Percentiles rank a stretch among this genome's conserved stretches.
These are phyloP conservation scores for Aspidiotus destructor DNA, from an alignment of 2,888 invertebrate species.

Conservation along the genomic window DNA sequence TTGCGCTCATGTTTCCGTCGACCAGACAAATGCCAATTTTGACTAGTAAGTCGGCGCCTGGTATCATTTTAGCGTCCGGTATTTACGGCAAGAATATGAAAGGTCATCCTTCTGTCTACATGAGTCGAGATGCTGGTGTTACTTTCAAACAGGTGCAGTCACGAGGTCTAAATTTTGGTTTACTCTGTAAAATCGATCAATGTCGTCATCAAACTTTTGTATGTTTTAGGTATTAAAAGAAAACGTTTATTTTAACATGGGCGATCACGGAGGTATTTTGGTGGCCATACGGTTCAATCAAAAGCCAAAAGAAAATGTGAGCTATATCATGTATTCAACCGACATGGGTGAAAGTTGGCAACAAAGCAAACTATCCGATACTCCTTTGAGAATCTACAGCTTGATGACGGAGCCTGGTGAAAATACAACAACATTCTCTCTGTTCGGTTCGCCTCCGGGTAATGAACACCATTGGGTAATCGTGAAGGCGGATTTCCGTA, in stretches of 20 bases:
- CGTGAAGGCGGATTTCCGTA: slow-evolving; percentile 55
- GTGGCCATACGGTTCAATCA: slow-evolving; percentile 77
- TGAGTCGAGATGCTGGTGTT: slow-evolving; percentile 71
- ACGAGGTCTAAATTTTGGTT: not conserved
- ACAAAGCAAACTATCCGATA: slow-evolving; percentile 57
- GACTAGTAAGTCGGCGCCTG: slow-evolving; percentile 77
- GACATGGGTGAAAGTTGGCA: slow-evolving; percentile 79
- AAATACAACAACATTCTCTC: slow-evolving; percentile 79
- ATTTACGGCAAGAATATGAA: slow-evolving; percentile 67
- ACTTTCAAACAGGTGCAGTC: slow-evolving; percentile 63
- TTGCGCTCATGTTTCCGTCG: slow-evolving; percentile 70
- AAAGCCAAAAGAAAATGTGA: slow-evolving; percentile 58
- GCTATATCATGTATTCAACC: slow-evolving; percentile 69
- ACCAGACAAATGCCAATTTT: slow-evolving; percentile 65
- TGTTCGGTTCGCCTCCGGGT: slow-evolving; percentile 72
- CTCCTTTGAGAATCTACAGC: slow-evolving; percentile 73
- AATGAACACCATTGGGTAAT: slow-evolving; percentile 79
- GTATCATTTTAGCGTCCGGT: slow-evolving; percentile 78
- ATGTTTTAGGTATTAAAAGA: slow-evolving; percentile 53
- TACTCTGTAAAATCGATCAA: not conserved
- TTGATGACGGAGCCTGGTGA: slow-evolving; percentile 91
- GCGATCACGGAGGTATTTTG: slow-evolving; percentile 81
- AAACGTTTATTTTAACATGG: slow-evolving; percentile 76
- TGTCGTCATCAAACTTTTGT: slow-evolving; percentile 10
- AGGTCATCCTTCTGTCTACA: slow-evolving; percentile 68